Conservation (phyloP, 2,797 vertebrate species). For the Sebastes trivittatus region DNA sequence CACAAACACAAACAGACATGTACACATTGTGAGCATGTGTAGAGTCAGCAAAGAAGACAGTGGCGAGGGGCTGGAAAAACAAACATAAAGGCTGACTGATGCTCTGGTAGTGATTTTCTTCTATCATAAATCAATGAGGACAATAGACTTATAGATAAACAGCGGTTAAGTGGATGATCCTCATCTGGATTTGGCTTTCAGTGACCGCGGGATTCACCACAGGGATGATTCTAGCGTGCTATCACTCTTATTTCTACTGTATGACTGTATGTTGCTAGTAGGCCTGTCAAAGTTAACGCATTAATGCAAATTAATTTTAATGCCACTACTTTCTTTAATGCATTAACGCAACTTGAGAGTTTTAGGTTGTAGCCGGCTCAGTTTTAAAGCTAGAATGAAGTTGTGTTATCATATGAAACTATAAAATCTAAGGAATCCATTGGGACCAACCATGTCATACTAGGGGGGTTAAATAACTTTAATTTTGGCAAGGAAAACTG, state of each 20-base stretch:
- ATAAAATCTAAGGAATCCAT: no score
- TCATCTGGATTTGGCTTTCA: constrained; percentile 29
- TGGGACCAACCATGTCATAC: no score
- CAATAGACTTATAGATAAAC: constrained; percentile 48
- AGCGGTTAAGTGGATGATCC: constrained; percentile 34
- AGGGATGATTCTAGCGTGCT: background rate
- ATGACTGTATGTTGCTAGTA: background rate
- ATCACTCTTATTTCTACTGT: background rate
- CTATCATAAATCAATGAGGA: constrained; percentile 57
- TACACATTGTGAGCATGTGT: constrained; percentile 58
- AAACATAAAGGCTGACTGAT: constrained; percentile 51
- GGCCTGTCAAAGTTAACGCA: no score
- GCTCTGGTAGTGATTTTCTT: constrained; percentile 36
- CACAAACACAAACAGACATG: constrained; percentile 62
- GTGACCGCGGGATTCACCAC: background rate
- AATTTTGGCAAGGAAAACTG: no score
- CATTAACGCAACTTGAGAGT: no score
- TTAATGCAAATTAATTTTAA: no score
- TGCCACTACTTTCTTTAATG: no score
- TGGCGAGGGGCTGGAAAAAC: constrained; percentile 46
- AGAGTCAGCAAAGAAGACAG: constrained; percentile 62
- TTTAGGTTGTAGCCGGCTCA: no score
- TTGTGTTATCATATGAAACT: no score
- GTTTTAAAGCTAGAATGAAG: no score
- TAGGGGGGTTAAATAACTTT: no score